Evolutionary conservation across 1,140 invertebrate species (phyloP).

Genomic region (Scaptodrosophila lebanonensis): DNA sequence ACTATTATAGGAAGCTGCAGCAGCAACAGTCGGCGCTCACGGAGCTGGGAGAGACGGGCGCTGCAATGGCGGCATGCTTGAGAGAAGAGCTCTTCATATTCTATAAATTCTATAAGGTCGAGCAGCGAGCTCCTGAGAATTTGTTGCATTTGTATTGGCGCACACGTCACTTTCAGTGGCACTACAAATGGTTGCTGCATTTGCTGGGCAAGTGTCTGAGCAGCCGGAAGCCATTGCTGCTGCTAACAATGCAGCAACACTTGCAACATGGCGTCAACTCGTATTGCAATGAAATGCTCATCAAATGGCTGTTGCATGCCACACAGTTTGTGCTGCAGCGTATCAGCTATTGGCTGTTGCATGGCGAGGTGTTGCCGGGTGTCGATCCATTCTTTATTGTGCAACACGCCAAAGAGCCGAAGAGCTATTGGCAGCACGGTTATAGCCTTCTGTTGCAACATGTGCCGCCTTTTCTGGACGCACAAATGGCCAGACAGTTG

Average conservation of each 20-base stretch:
- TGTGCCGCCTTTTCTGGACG: slow-evolving; percentile 7
- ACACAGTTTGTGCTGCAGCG: slow-evolving; percentile 8
- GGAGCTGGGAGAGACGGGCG: slow-evolving; percentile 1
- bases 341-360: slow-evolving; percentile 20
- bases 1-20: slow-evolving; percentile 18
- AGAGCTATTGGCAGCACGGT: slow-evolving; percentile 18
- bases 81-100: slow-evolving; percentile 10
- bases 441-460: slow-evolving; percentile 4
- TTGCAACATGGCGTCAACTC: neutral
- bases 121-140: neutral
- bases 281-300: slow-evolving; percentile 3
- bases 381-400: slow-evolving; percentile 17
- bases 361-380: neutral
- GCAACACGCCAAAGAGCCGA: neutral
- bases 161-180: neutral
- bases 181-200: slow-evolving; percentile 26
- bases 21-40: neutral
- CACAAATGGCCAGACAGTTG: neutral
- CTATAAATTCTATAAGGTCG: slow-evolving; percentile 2
- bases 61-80: slow-evolving; percentile 3
- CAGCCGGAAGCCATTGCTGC: neutral
- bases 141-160: slow-evolving; percentile 12
- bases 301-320: slow-evolving; percentile 17
- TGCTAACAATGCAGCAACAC: slow-evolving; percentile 20
- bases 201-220: neutral